These are phyloP conservation scores for Melolontha melolontha DNA, from an alignment of 2,888 invertebrate species.

Conservation along the genomic window DNA sequence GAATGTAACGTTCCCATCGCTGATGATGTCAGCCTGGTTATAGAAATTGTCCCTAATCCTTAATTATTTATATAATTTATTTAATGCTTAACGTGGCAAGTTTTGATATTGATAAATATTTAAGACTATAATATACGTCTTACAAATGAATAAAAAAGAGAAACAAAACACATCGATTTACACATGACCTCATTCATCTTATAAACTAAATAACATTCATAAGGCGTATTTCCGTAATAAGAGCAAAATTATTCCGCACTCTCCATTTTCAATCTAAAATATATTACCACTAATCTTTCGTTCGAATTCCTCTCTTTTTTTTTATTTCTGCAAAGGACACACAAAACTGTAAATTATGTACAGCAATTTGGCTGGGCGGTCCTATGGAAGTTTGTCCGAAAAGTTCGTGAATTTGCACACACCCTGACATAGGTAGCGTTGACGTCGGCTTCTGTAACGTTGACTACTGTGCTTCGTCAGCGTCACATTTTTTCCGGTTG, in stretches of 20 bases:
- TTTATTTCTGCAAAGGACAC: slow-evolving; percentile 16
- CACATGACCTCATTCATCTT: slow-evolving; percentile 18
- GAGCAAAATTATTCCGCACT: slow-evolving; percentile 11
- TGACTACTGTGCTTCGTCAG: slow-evolving; percentile 27
- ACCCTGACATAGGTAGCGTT: neutral
- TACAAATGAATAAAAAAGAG: neutral
- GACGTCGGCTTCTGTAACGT: neutral
- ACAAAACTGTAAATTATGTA: slow-evolving; percentile 34
- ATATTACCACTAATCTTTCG: slow-evolving; percentile 3
- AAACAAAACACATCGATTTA: slow-evolving; percentile 14
- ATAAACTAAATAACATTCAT: slow-evolving; percentile 31
- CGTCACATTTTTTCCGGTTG: slow-evolving; percentile 60
- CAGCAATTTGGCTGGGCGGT: slow-evolving; percentile 34
- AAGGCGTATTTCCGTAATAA: slow-evolving; percentile 24
- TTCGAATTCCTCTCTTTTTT: neutral
- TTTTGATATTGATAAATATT: no score
- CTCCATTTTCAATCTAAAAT: slow-evolving; percentile 21
- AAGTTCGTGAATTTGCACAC: slow-evolving; percentile 14
- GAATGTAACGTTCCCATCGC: no score
- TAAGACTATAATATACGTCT: no score
- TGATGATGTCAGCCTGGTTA: no score
- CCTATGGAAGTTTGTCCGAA: slow-evolving; percentile 27
- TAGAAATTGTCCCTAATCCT: no score
- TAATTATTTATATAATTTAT: no score
- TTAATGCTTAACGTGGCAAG: no score